Percentiles rank a stretch among this genome's conserved stretches.
These are phyloP conservation scores for Elephantulus edwardii DNA, from an alignment of 2,113 vertebrate genomes.

Conservation along the genomic window DNA sequence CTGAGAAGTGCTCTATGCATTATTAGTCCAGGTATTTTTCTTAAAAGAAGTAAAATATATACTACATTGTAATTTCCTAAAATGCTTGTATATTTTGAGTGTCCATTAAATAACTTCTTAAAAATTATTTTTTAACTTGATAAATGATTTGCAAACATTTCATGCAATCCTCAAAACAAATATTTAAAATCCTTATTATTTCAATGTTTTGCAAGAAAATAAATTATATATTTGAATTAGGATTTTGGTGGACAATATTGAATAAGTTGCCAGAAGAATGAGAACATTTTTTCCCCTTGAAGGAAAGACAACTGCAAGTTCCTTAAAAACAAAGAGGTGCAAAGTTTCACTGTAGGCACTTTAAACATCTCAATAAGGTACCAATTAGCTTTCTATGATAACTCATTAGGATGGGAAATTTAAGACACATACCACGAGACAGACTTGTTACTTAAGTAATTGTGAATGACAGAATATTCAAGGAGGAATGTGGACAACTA, in stretches of 20 bases:
- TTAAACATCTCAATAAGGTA: neutral
- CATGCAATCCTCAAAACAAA: neutral
- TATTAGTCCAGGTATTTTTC: neutral
- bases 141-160: neutral
- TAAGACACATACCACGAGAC: slow-evolving; percentile 6
- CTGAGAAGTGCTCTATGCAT: neutral
- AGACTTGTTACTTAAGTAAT: slow-evolving; percentile 31
- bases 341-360: neutral
- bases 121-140: neutral
- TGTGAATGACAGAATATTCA: neutral
- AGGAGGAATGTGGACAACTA: neutral
- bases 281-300: neutral
- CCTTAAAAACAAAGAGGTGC: neutral
- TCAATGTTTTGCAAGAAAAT: neutral
- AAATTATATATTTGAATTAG: neutral
- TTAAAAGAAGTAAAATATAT: neutral
- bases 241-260: neutral
- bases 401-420: neutral
- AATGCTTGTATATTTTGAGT: neutral
- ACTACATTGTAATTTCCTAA: neutral
- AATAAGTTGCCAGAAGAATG: neutral
- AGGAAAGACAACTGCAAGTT: neutral
- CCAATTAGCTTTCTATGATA: neutral
- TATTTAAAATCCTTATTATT: neutral
- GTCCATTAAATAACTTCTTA: neutral